Conservation (phyloP, 30 jellyfish, hydroid and myxozoan species). For the Sanderia malayensis region DNA sequence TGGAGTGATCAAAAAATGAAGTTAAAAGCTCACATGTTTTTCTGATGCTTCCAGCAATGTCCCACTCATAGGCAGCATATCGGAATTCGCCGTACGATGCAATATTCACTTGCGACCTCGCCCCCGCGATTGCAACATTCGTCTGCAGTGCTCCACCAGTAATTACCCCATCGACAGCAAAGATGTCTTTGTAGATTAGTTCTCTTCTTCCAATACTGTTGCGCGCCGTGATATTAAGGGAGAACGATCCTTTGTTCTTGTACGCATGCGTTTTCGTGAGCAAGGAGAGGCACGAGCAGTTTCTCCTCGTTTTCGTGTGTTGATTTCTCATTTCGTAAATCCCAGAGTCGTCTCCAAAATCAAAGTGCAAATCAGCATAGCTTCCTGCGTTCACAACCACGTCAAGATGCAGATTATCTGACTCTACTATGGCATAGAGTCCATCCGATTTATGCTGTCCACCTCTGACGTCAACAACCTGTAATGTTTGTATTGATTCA, state of each 20-base stretch:
- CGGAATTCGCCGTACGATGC: slow-evolving; percentile 15
- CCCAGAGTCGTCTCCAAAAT: slow-evolving; percentile 41
- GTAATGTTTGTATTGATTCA: slow-evolving; percentile 18
- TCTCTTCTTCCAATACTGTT: slow-evolving; percentile 29
- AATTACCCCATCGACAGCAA: slow-evolving; percentile 35
- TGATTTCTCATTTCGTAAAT: not conserved
- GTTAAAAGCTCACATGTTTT: not conserved
- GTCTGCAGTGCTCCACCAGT: slow-evolving; percentile 32
- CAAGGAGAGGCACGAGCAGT: slow-evolving; percentile 46
- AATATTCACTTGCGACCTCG: slow-evolving; percentile 8
- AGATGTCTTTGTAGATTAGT: slow-evolving; percentile 7
- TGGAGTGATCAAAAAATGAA: not conserved
- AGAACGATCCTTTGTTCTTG: slow-evolving; percentile 27
- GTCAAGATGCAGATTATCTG: slow-evolving; percentile 14
- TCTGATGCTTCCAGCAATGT: not conserved
- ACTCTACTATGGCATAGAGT: slow-evolving; percentile 23
- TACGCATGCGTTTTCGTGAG: slow-evolving; percentile 29
- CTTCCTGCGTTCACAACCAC: slow-evolving; percentile 58
- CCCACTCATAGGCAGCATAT: slow-evolving; percentile 32
- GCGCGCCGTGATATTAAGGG: slow-evolving; percentile 47
- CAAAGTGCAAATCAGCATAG: slow-evolving; percentile 30
- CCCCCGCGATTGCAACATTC: slow-evolving; percentile 37
- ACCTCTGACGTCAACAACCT: slow-evolving; percentile 28
- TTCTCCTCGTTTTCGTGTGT: not conserved
- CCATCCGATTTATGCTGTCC: slow-evolving; percentile 35